Base-by-base conservation (phyloP, 2,113 vertebrate genomes). In the Thalassarche chlororhynchos region DNA sequence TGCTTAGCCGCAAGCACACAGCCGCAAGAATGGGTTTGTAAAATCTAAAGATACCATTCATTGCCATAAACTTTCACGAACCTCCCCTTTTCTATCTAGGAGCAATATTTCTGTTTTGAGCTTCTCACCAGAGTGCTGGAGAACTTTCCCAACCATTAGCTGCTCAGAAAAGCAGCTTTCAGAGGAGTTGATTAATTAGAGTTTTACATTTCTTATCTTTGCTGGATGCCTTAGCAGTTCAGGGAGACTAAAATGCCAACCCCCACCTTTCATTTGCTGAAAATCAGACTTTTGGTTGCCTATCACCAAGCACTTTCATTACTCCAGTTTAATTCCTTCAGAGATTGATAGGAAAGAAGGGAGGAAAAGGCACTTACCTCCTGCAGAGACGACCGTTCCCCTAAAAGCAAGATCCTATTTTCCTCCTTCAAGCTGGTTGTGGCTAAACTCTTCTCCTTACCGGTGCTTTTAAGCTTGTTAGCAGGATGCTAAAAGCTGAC, bases 401-500 rank as follows among this genome's bases (percentile, higher is more conserved):
- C 60, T 18, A 14, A 42, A 68, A 85, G 15, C 57, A 8, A 47
- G 87, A 57, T 64, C 74, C 4, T 21, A 1, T 62, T 75, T 52
- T 31, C 93, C 79, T 93, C 58, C 72, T 78, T 11, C 36, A 2
- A 51, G 70, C n/a, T 3, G 60, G 29, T 64, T 90, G 78, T 93
- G 96, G 58, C 83, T 64, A 29, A 42, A 75, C 17, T 29, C 94
- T 68, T 46, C 91, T 88, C 93, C 76, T 90, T 57, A 8, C 89
- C 7, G 6, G 61, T 5, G 92, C 94, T 97, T 98, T 97, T 97
- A 98, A 97, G 83, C 95, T 87, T 12, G 8, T 90, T 65, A 18
- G 42, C 64, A 84, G 79, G 90, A 94, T 83, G 92, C 89, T 80
- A 17, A 14, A 40, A 74, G 85, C 93, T 97, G 97, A 97, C 70